Evolutionary conservation across 2,888 invertebrate species (phyloP).

Genomic region (Tubulanus polymorphus): DNA sequence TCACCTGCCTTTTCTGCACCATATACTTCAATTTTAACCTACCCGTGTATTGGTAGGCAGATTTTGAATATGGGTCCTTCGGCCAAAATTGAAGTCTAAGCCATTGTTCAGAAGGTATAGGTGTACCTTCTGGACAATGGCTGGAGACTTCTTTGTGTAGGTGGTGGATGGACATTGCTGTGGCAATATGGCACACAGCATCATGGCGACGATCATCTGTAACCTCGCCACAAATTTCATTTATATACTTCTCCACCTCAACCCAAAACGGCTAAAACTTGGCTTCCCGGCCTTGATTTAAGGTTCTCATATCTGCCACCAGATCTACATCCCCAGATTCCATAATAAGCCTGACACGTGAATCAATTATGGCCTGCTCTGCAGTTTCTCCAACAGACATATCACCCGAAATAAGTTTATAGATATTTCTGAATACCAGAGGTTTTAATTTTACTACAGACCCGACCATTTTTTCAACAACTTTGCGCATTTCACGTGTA

Average conservation of each 20-base stretch:
- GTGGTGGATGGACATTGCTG: background rate
- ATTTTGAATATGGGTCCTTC: constrained; percentile 10
- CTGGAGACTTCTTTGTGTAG: background rate
- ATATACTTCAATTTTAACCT: constrained; percentile 16
- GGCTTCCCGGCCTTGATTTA: constrained; percentile 12
- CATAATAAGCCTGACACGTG: constrained; percentile 9
- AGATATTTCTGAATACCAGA: constrained; percentile 3
- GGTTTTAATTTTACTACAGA: no score
- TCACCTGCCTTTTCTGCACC: constrained; percentile 18
- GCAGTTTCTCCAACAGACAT: background rate
- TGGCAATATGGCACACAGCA: constrained; percentile 2
- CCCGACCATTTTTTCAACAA: no score
- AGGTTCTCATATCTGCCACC: constrained; percentile 12
- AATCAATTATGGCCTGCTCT: constrained; percentile 9
- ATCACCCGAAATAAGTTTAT: constrained; percentile 5
- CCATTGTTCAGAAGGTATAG: constrained; percentile 16
- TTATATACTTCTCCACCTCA: constrained; percentile 9
- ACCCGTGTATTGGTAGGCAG: constrained; percentile 14
- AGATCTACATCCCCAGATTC: constrained; percentile 18
- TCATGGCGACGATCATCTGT: constrained; percentile 20
- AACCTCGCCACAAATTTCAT: constrained; percentile 12
- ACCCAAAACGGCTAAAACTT: constrained; percentile 15
- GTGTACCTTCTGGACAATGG: background rate
- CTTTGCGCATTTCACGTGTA: no score
- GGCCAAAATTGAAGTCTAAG: constrained; percentile 20